Percentiles rank a stretch among this genome's conserved stretches.
Conservation (phyloP, 2,888 invertebrate genomes). For the Eutolmus rufibarbis region DNA sequence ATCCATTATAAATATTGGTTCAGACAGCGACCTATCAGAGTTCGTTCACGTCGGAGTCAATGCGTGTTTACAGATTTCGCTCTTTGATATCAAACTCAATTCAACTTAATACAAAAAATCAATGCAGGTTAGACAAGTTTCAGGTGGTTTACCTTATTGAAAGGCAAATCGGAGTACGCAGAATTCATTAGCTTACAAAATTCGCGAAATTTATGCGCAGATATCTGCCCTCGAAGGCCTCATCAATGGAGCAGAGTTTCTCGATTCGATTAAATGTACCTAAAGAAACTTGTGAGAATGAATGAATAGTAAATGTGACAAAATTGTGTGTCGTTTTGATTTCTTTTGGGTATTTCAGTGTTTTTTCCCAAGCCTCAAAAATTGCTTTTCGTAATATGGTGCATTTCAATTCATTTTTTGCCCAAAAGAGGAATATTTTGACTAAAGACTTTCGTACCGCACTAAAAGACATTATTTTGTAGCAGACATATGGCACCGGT, state of each 20-base stretch:
- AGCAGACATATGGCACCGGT: background rate
- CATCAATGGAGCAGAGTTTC: constrained; percentile 4
- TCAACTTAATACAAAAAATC: background rate
- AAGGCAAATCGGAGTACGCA: background rate
- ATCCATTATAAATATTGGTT: background rate
- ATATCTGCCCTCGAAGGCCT: background rate
- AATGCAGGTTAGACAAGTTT: background rate
- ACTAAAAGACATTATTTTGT: background rate
- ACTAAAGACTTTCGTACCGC: background rate
- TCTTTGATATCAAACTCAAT: background rate
- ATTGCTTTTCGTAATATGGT: background rate
- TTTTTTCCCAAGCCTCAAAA: background rate
- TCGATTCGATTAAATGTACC: background rate
- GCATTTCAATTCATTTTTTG: background rate
- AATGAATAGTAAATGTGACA: constrained; percentile 10
- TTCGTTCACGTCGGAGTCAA: background rate
- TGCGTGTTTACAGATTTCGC: background rate
- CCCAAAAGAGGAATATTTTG: background rate
- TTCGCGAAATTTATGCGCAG: constrained; percentile 1
- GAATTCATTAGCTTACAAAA: constrained; percentile 17
- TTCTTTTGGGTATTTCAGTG: background rate
- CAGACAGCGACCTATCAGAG: background rate
- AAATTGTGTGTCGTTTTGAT: background rate
- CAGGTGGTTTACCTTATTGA: background rate
- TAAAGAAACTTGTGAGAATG: background rate